Conservation (phyloP, 1,140 invertebrate species). For the Leptonema lineaticorne region DNA sequence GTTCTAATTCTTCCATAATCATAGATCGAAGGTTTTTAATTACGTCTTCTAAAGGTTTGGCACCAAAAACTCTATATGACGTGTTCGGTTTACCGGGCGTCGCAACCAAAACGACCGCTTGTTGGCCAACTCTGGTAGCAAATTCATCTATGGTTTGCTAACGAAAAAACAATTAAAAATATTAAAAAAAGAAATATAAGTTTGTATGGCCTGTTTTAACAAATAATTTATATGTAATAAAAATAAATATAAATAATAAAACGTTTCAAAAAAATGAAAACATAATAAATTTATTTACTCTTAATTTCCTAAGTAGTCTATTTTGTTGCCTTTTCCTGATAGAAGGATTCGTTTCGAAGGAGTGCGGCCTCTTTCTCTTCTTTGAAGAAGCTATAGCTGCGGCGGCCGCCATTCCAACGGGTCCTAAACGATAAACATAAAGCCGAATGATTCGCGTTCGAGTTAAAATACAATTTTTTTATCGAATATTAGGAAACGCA, state of each 20-base stretch:
- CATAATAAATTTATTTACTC: slow-evolving; percentile 59
- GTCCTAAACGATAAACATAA: slow-evolving; percentile 60
- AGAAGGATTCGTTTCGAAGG: slow-evolving; percentile 97
- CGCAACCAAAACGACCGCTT: slow-evolving; percentile 92
- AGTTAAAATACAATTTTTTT: slow-evolving; percentile 14
- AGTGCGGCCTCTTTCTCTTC: slow-evolving; percentile 92
- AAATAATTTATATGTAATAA: too few relatives aligned
- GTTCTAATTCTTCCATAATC: slow-evolving; percentile 94
- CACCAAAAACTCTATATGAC: slow-evolving; percentile 95
- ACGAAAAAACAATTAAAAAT: slow-evolving; percentile 37
- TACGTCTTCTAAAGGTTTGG: slow-evolving; percentile 95
- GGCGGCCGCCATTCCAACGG: slow-evolving; percentile 93
- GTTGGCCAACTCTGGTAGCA: slow-evolving; percentile 94
- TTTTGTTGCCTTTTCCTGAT: slow-evolving; percentile 96
- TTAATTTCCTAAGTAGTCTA: slow-evolving; percentile 81
- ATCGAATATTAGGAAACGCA: slow-evolving; percentile 52
- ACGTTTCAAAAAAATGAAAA: slow-evolving; percentile 22
- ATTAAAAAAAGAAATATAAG: neutral
- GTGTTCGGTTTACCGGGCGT: slow-evolving; percentile 96
- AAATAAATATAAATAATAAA: too few relatives aligned
- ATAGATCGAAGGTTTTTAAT: slow-evolving; percentile 85
- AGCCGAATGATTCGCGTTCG: slow-evolving; percentile 2
- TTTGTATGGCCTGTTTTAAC: neutral
- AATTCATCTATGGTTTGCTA: slow-evolving; percentile 97
- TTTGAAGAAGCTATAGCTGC: slow-evolving; percentile 95